Conservation (phyloP, 2,888 invertebrate genomes). For the Ceraclea dissimilis region DNA sequence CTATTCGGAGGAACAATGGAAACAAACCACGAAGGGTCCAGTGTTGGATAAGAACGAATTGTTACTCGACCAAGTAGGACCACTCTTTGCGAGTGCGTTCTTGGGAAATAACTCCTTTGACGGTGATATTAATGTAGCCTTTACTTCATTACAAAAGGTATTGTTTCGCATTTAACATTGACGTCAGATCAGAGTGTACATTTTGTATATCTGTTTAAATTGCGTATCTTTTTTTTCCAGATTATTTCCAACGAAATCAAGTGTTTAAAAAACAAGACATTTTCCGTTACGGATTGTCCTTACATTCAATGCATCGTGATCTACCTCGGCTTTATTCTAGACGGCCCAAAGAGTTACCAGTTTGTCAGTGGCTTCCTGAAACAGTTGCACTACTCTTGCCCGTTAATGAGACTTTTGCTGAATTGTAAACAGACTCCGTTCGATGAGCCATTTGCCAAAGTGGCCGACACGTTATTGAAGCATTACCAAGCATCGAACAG, state of each 20-base stretch:
- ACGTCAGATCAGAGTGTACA: too few relatives aligned
- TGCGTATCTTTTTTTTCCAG: slow-evolving; percentile 17
- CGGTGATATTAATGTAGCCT: slow-evolving; percentile 36
- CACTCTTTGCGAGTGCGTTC: slow-evolving; percentile 36
- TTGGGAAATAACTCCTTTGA: slow-evolving; percentile 30
- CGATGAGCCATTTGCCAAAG: slow-evolving; percentile 28
- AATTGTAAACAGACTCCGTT: slow-evolving; percentile 25
- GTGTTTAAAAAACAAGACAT: slow-evolving; percentile 22
- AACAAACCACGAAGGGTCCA: slow-evolving; percentile 16
- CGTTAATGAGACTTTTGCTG: slow-evolving; percentile 35
- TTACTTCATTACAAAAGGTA: slow-evolving; percentile 37
- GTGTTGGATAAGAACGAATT: slow-evolving; percentile 12
- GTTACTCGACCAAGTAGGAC: slow-evolving; percentile 30
- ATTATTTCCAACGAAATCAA: slow-evolving; percentile 22
- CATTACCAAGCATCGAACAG: slow-evolving; percentile 34
- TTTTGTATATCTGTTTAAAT: too few relatives aligned
- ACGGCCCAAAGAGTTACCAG: slow-evolving; percentile 21
- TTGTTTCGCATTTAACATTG: too few relatives aligned
- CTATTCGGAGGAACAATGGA: slow-evolving; percentile 33
- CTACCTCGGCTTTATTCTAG: slow-evolving; percentile 21
- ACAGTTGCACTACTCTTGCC: slow-evolving; percentile 33
- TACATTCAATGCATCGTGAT: slow-evolving; percentile 28
- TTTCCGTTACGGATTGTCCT: slow-evolving; percentile 24
- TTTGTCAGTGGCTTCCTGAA: slow-evolving; percentile 29
- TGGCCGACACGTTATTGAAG: slow-evolving; percentile 32